Evolutionary conservation across 2,797 vertebrate species (phyloP), one percentile per base, ranked within the genome.

Genomic region (Salarias fasciatus): DNA sequence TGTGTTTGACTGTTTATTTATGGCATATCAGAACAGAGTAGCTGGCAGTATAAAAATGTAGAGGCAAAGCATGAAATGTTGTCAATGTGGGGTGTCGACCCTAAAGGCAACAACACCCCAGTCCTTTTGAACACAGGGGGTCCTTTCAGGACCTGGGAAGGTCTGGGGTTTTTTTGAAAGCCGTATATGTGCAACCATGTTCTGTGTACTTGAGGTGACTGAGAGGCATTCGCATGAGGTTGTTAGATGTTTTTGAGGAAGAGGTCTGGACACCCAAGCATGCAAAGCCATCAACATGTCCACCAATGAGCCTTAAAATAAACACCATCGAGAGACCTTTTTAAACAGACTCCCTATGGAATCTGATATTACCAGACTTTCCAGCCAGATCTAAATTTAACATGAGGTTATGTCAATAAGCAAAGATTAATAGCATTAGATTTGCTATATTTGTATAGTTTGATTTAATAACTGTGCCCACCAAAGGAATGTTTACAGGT

Each of bases 361-460:
- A 88, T 86, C 80, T 73, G 83, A 90, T 85, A 87, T 65, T 74
- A 65, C 72, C 69, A 11, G 69, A 78, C 74, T 84, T 84, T 86
- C 56, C 63, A 72, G 73, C 80, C 75, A 77, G 55, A 58, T 80
- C 85, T 88, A 86, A 85, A 85, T 86, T 78, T 84, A 88, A 80
- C 70, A 49, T 1, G 5, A 51, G 72, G 82, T 88, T 89, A 81
- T 14, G 58, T 86, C 84, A 89, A 84, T 89, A 90, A 88, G 82
- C 82, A 72, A 52, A 64, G 71, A 88, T 87, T 86, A 88, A 86
- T 88, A 72, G 67, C 85, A 84, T 88, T 85, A 85, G 62, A 82
- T 75, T 67, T 55, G 53, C 79, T 86, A 61, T 87, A 87, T 93
- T 91, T 90, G 71, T 85, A 75, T 61, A 86, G 86, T 89, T 87